Evolutionary conservation across 2,797 vertebrate species (phyloP).

Genomic region (Erpetoichthys calabaricus): DNA sequence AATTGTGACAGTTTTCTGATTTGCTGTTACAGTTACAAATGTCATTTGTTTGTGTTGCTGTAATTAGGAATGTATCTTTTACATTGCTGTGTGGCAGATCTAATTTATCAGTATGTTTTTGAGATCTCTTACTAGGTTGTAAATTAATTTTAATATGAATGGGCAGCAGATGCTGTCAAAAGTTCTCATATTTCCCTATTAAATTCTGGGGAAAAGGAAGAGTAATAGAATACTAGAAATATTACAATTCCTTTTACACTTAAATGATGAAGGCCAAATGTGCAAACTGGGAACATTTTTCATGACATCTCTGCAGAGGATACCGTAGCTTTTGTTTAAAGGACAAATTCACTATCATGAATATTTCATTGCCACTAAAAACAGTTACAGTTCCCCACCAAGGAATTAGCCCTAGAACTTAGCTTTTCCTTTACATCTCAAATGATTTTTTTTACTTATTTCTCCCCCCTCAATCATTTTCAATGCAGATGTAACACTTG

Average conservation of each 20-base stretch:
- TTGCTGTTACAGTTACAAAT: background rate
- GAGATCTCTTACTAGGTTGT: background rate
- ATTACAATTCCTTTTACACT: background rate
- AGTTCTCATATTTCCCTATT: background rate
- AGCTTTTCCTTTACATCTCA: conserved; percentile 4
- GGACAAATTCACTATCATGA: conserved; percentile 10
- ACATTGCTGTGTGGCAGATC: background rate
- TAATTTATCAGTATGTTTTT: conserved; percentile 2
- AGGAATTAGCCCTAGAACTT: conserved; percentile 5
- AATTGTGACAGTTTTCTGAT: background rate
- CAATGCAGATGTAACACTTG: conserved; percentile 3
- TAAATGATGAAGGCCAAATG: background rate
- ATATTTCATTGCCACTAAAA: conserved; percentile 12
- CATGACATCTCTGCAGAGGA: background rate
- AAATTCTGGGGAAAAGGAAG: background rate
- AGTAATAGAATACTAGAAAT: background rate
- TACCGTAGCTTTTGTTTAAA: conserved; percentile 7
- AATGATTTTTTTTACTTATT: conserved; percentile 5
- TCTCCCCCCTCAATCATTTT: background rate
- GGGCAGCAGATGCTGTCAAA: background rate
- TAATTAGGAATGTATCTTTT: conserved; percentile 1
- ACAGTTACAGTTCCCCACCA: background rate
- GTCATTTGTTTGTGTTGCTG: background rate
- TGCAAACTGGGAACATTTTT: conserved; percentile 11
- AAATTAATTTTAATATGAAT: background rate